Conservation (phyloP, 1,140 invertebrate genomes). For the Harlomillsia oculata region DNA sequence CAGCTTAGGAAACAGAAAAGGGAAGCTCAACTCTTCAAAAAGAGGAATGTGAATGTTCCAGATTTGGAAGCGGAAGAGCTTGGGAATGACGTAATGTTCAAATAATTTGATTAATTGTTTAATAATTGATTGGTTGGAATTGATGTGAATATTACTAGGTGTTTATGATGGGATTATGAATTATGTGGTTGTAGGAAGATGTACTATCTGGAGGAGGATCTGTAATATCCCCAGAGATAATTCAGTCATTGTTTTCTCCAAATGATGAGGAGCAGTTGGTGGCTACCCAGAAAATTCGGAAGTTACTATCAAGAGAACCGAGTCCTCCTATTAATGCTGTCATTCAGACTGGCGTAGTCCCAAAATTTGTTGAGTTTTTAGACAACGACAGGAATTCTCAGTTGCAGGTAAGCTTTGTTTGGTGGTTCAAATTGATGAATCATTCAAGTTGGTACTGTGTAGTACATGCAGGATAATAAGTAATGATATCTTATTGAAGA, state of each 20-base stretch:
- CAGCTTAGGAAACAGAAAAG: constrained; percentile 91
- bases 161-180: neutral
- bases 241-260: constrained; percentile 67
- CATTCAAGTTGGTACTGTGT: no score
- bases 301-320: constrained; percentile 86
- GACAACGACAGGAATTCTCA: constrained; percentile 71
- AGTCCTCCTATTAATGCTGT: constrained; percentile 98
- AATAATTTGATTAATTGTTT: neutral
- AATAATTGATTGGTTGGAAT: neutral
- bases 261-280: constrained; percentile 68
- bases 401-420: constrained; percentile 68
- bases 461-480: no score
- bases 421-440: no score
- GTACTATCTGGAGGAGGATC: constrained; percentile 43
- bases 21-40: constrained; percentile 83
- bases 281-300: constrained; percentile 91
- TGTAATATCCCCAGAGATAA: constrained; percentile 61
- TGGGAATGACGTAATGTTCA: constrained; percentile 29
- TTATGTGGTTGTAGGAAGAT: constrained; percentile 11
- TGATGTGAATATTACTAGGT: neutral
- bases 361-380: constrained; percentile 89
- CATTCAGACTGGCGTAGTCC: constrained; percentile 91
- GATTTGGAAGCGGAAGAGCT: constrained; percentile 47
- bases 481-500: no score
- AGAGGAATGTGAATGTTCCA: constrained; percentile 68